These are phyloP conservation scores for Raja brachyura DNA, from an alignment of 2,113 vertebrate genomes.

Conservation along the genomic window DNA sequence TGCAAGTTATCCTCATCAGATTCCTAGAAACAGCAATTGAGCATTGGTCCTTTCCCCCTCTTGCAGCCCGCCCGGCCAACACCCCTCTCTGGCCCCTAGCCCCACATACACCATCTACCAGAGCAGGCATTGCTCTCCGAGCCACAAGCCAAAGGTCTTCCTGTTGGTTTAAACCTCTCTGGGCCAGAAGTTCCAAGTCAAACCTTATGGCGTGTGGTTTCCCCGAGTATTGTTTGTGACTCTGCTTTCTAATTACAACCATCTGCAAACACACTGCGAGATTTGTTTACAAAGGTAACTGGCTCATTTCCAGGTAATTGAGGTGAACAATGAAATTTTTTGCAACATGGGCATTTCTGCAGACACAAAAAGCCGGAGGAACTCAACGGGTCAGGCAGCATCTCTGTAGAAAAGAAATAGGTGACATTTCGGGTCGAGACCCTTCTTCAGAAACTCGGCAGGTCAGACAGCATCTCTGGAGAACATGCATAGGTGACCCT, in stretches of 20 bases:
- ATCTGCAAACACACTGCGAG: slow-evolving; percentile 2
- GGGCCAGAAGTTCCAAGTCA: background rate
- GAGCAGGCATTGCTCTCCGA: background rate
- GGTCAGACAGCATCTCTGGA: too few relatives aligned
- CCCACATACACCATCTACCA: background rate
- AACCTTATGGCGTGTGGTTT: background rate
- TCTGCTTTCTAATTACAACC: slow-evolving; percentile 11
- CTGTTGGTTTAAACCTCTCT: background rate
- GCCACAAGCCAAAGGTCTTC: background rate
- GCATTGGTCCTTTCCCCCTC: background rate
- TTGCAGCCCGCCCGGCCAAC: background rate
- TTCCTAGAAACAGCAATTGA: background rate
- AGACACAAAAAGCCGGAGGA: background rate
- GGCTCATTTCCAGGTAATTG: background rate
- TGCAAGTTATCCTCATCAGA: background rate
- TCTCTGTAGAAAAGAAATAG: too few relatives aligned
- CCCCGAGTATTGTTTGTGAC: background rate
- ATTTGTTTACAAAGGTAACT: background rate
- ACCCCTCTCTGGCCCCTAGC: too few relatives aligned
- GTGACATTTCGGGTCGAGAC: too few relatives aligned
- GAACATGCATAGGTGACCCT: too few relatives aligned
- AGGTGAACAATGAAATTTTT: background rate
- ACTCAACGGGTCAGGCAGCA: too few relatives aligned
- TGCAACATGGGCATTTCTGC: background rate
- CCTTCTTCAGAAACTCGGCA: too few relatives aligned